phyloP scores from a whole-genome alignment of 2,888 invertebrate species.

The Pristionchus entomophagus region DNA sequence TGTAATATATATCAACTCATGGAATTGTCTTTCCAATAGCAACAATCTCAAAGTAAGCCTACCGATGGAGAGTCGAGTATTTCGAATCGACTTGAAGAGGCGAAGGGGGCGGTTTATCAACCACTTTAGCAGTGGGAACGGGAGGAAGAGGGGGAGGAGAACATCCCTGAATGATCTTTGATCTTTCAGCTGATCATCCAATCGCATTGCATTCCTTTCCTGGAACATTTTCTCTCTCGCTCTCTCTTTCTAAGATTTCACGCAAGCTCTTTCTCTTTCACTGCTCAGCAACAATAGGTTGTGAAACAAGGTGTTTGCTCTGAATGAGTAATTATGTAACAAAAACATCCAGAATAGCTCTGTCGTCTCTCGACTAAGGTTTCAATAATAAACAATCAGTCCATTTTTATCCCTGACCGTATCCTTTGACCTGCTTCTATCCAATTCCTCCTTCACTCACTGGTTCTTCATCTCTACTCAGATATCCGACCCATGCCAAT shows the following conservation, averaged over 20 bases:
- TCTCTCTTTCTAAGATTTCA: no score
- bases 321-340: no score
- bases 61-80: slow-evolving; percentile 35
- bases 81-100: slow-evolving; percentile 40
- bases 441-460: not conserved
- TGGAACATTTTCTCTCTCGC: no score
- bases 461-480: slow-evolving; percentile 69
- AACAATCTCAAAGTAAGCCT: not conserved
- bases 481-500: slow-evolving; percentile 74
- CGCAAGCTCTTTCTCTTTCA: no score
- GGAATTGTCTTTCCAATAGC: not conserved
- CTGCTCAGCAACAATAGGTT: no score
- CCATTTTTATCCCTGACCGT: not conserved
- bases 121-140: not conserved
- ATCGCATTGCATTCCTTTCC: no score
- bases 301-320: no score
- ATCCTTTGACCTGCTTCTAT: not conserved
- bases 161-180: not conserved
- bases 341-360: no score
- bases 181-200: not conserved
- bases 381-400: not conserved
- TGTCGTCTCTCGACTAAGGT: no score
- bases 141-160: slow-evolving; percentile 11
- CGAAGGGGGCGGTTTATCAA: slow-evolving; percentile 2
- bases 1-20: not conserved